Conservation (phyloP, 2,113 vertebrate species). For the Tragelaphus imberbis region DNA sequence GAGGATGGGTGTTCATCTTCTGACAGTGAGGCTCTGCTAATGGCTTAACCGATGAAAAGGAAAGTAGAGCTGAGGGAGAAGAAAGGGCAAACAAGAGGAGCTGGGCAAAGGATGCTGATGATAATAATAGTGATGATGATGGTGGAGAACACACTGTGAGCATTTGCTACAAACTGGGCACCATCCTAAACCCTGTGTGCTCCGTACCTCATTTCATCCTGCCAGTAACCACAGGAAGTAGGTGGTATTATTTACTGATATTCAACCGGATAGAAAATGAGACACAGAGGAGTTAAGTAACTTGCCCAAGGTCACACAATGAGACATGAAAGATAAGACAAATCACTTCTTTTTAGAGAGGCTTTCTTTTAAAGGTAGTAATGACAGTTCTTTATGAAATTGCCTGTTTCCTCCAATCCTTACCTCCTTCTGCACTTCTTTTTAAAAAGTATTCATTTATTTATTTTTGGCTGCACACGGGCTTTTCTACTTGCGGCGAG, state of each 20-base stretch:
- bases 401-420: not conserved
- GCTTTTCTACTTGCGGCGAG: not conserved
- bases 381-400: not conserved
- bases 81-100: not conserved
- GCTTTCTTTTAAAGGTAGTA: not conserved
- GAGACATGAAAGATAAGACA: not conserved
- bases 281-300: not conserved
- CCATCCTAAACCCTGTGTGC: not conserved
- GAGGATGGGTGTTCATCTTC: not conserved
- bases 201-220: not conserved
- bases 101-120: not conserved
- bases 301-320: not conserved
- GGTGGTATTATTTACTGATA: not conserved
- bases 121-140: not conserved
- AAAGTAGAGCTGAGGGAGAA: not conserved
- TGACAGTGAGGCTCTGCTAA: not conserved
- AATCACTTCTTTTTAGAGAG: not conserved
- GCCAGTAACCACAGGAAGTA: not conserved
- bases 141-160: not conserved
- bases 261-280: not conserved
- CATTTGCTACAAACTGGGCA: rapidly evolving
- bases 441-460: not conserved
- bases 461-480: not conserved
- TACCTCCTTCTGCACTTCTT: not conserved
- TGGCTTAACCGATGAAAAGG: not conserved